Conservation (phyloP, 2,888 invertebrate genomes). For the Drosophila formosana region DNA sequence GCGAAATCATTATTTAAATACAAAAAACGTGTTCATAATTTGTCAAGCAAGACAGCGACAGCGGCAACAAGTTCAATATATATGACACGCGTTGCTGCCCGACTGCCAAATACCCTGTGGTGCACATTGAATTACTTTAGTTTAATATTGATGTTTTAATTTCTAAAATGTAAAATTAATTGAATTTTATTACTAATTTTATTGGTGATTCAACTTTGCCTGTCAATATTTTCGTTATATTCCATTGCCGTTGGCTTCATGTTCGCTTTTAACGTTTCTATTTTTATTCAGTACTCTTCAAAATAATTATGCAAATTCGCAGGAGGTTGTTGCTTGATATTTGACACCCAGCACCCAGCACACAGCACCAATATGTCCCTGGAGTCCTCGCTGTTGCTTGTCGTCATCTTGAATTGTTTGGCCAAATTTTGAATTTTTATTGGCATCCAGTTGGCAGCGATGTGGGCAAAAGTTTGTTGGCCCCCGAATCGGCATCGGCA, state of each 20-base stretch:
- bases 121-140: too few relatives aligned
- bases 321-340: background rate
- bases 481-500: background rate
- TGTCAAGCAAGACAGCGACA: conserved; percentile 46
- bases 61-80: conserved; percentile 26
- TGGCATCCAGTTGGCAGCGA: background rate
- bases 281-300: background rate
- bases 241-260: background rate
- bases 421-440: background rate
- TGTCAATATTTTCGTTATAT: background rate
- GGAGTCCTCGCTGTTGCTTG: background rate
- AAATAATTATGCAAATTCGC: background rate
- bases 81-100: background rate
- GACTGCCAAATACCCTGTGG: conserved; percentile 9
- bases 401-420: background rate
- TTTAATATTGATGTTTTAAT: too few relatives aligned
- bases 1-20: conserved; percentile 47
- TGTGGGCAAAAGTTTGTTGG: conserved; percentile 2
- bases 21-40: conserved; percentile 67
- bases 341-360: background rate
- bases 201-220: background rate
- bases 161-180: too few relatives aligned
- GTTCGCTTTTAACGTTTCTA: background rate
- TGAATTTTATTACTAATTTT: background rate
- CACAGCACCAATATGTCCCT: background rate